phyloP scores from a whole-genome alignment of 1,140 invertebrate species.

The Cotesia chilonis region DNA sequence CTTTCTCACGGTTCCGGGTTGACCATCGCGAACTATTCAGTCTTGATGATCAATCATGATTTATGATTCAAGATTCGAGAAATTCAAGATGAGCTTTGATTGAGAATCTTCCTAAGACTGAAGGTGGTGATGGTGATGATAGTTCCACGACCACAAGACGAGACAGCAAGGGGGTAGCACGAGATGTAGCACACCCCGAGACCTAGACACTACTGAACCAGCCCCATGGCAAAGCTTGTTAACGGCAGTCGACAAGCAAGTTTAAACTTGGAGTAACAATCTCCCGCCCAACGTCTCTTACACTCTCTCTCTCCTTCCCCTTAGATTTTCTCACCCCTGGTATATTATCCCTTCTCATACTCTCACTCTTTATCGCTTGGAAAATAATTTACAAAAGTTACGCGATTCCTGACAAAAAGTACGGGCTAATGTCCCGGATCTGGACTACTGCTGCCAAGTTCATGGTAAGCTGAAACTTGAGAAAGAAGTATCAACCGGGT shows the following conservation, averaged over 20 bases:
- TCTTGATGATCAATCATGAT: too few relatives aligned
- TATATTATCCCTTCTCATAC: constrained; percentile 28
- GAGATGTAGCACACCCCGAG: constrained; percentile 63
- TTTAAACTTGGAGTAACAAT: constrained; percentile 67
- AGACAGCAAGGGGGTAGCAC: constrained; percentile 35
- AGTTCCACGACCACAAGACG: background rate
- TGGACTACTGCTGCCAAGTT: constrained; percentile 51
- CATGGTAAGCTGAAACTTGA: constrained; percentile 53
- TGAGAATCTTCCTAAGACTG: background rate
- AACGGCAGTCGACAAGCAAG: constrained; percentile 65
- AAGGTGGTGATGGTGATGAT: background rate
- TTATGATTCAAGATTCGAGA: background rate
- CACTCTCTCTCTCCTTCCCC: constrained; percentile 42
- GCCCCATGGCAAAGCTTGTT: constrained; percentile 65
- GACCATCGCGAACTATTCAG: too few relatives aligned
- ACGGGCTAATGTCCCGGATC: background rate
- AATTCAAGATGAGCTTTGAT: background rate
- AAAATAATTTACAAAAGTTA: constrained; percentile 23
- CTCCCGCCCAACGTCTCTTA: constrained; percentile 52
- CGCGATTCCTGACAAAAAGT: background rate
- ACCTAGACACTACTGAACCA: constrained; percentile 66
- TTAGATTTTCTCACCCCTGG: constrained; percentile 29
- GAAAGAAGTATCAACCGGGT: constrained; percentile 39
- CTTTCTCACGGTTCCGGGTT: too few relatives aligned
- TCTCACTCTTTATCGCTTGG: constrained; percentile 30